Evolutionary conservation across 2,797 vertebrate genomes (phyloP), one percentile per base, ranked within the genome.

Genomic region (Bryconaethiops microstoma): DNA sequence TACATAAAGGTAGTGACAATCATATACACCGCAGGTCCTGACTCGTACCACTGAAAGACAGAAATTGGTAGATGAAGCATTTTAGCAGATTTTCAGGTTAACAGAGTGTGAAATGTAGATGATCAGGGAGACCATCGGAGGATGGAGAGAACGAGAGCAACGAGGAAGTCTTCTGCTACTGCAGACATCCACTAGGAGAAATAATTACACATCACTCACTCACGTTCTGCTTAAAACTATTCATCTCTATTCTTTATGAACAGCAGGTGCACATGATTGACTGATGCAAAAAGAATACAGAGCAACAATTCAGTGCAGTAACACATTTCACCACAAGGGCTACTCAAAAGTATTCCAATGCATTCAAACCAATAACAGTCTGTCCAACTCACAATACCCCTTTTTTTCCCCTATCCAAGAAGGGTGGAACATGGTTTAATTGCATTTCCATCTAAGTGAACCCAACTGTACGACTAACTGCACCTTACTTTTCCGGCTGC

Each of bases 41-140:
- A 45, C 71, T 54, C 71, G 55, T 48, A 48, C 42, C n/a, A 14
- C 62, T 39, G 70, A 78, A 77, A 75, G 25, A 21, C 57, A 74
- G 74, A 82, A 42, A 64, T 52, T 50, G 42, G 54, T 35, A 79
- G 71, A 48, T 62, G 72, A 71, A 69, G 42, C 62, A 77, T 17
- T 21, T 45, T 42, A 45, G 42, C 6, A 82, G 40, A 79, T 83
- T 82, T 79, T 80, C 69, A 74, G 60, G 73, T 83, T 35, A 82
- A 73, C 60, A 23, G 73, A 78, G 68, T 78, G 79, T 75, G 82
- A 85, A 85, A 87, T 82, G 70, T 40, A 80, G 59, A 76, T 69
- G 74, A 85, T 54, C 10, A 59, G n/a, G 21, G 25, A 63, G 63
- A 69, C 25, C 7, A 55, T 63, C 7, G 52, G 54, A 45, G 40